Conservation (phyloP, 2,113 vertebrate species). For the Dipodomys spectabilis region DNA sequence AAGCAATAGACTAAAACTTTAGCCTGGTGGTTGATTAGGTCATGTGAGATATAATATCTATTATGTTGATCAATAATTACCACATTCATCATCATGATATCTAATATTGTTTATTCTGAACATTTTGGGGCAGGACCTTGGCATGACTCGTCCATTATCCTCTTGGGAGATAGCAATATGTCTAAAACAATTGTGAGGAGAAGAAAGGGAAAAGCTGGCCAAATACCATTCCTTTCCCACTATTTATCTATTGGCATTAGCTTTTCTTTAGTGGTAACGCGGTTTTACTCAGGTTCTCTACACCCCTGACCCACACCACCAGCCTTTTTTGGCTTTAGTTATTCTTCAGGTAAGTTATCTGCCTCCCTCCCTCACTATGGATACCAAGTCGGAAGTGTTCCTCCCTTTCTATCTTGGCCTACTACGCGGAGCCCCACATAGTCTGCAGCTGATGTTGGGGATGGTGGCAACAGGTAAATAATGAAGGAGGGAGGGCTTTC, state of each 20-base stretch:
- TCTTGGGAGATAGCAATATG: background rate
- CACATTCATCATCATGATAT: background rate
- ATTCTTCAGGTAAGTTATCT: background rate
- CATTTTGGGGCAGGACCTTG: background rate
- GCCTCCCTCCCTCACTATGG: background rate
- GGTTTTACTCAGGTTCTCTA: too few species aligned
- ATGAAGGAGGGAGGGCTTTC: background rate
- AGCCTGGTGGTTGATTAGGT: background rate
- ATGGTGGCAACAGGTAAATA: background rate
- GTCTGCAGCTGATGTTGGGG: background rate
- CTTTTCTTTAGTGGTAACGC: too few species aligned
- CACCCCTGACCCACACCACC: too few species aligned
- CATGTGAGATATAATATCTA: background rate
- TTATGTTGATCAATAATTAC: conserved; percentile 2
- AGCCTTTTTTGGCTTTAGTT: too few species aligned
- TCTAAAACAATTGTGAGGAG: background rate
- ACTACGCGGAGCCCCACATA: background rate
- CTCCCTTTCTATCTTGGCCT: background rate
- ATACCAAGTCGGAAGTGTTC: background rate
- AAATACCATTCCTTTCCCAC: too few species aligned
- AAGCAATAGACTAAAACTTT: conserved; percentile 12
- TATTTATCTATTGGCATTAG: too few species aligned
- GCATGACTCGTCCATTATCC: background rate
- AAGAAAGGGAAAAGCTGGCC: background rate
- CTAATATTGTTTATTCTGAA: conserved; percentile 8